Evolutionary conservation across 2,888 invertebrate species (phyloP).

Genomic region (Hemistola chrysoprasaria): DNA sequence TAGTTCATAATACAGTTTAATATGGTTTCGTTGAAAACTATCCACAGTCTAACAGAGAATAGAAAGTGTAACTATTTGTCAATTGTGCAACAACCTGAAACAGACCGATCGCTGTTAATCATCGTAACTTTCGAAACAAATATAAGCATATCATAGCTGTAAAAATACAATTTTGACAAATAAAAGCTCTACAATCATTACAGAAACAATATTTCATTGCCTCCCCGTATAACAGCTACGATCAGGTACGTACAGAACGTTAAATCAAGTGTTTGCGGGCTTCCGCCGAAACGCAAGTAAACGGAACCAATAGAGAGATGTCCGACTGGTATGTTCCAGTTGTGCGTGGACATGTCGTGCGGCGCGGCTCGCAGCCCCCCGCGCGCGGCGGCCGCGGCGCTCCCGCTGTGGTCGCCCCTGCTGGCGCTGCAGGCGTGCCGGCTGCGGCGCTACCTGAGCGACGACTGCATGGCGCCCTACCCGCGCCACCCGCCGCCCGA

Average conservation of each 20-base stretch:
- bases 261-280: background rate
- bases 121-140: conserved; percentile 86
- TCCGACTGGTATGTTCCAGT: too few species aligned
- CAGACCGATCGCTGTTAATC: conserved; percentile 81
- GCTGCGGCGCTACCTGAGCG: conserved; percentile 74
- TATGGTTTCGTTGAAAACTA: conserved; percentile 69
- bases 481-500: conserved; percentile 62
- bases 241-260: conserved; percentile 20
- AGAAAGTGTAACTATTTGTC: conserved; percentile 71
- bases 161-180: conserved; percentile 92
- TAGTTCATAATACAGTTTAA: conserved; percentile 75
- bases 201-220: conserved; percentile 58
- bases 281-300: background rate
- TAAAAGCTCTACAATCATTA: conserved; percentile 87
- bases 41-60: conserved; percentile 65
- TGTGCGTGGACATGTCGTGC: conserved; percentile 73
- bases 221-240: conserved; percentile 4
- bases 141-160: conserved; percentile 97
- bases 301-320: too few species aligned
- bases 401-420: conserved; percentile 74
- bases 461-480: conserved; percentile 75
- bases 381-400: conserved; percentile 32
- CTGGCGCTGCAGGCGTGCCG: conserved; percentile 74
- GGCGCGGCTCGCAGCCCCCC: conserved; percentile 59
- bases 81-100: conserved; percentile 71